Evolutionary conservation across 2,113 vertebrate genomes (phyloP), one percentile per base, ranked within the genome.

Genomic region (Pseudorectes ferrugineus): DNA sequence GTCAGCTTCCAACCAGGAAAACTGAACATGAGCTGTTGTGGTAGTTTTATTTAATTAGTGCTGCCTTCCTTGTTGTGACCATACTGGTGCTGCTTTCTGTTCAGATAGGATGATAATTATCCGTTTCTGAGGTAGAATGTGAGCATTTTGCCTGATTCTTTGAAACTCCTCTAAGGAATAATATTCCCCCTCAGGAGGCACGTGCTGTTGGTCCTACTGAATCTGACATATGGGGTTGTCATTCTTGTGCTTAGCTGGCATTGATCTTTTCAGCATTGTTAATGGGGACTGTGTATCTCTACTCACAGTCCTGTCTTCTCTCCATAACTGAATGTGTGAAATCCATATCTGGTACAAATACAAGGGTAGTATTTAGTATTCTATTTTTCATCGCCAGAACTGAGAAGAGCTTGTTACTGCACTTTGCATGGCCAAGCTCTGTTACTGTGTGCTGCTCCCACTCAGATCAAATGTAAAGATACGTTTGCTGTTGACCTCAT

Each of bases 401-500:
- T 74, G 81, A 87, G 80, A 82, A 71, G 89, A 54, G 79, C 67
- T 96, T 88, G 85, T 97, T 78, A 57, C 59, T 88, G 88, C 5
- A 48, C 85, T 95, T 85, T 92, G 79, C 67, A 57, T 79, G 70
- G 90, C 72, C 92, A 79, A 93, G 92, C 82, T 89, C 85, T 89
- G 57, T 88, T 96, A 94, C 96, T 88, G 58, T 88, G 84, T 11
- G 28, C 82, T 94, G 92, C 70, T 92, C 86, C 20, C 70, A 63
- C 58, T 78, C 91, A 74, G 67, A 88, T 91, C 83, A 92, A 89
- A 92, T 94, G 93, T 93, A 92, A 96, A 96, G 91, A 96, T 78
- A 80, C n/a, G 23, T 96, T 97, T 97, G 88, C 87, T 94, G 89
- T 96, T 97, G 94, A 97, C 93, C 94, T 97, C 94, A 86, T 97